Evolutionary conservation across 2,797 vertebrate genomes (phyloP), one percentile per base, ranked within the genome.

Genomic region (Poeciliopsis infans): DNA sequence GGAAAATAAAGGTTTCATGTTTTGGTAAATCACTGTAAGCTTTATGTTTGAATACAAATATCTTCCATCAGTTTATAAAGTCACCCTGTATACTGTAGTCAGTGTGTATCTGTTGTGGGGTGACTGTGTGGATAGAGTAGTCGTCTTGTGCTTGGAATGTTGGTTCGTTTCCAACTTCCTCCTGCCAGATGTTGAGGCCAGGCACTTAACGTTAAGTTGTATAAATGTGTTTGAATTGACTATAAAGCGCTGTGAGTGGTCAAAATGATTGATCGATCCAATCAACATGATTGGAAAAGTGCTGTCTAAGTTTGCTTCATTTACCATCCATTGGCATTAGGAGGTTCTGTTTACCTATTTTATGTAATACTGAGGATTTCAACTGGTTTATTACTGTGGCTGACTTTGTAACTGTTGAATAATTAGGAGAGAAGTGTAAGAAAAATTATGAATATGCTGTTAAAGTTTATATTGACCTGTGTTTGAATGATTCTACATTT

Each of bases 1-100:
- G 23, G 88, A 39, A 79, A 96, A 95, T 96, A 95, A 96, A 95
- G 91, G 85, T 92, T 93, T 92, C 87, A 82, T 25, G 45, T 94
- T 96, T 95, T 95, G 81, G 93, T 95, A 94, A 86, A 66, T 16
- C 64, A 2, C 69, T 76, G 71, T 83, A 68, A 15, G 45, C 45
- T 18, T 36, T 36, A 2, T 74, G 49, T n/a, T 57, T 68, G 7
- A 72, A 5, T 33, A 33, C 15, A 33, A 72, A 51, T 16, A 20
- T 4, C 16, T 72, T 51, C 2, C 10, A 7, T 33, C 33, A n/a
- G 25, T 33, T 53, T 53, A n/a, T n/a, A n/a, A n/a, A n/a, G 25
- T 53, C 51, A 25, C 49, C 20, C 20, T 61, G 57, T 15, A 31
- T 13, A 3, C 28, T 61, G 5, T 36, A 33, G 59, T 31, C 31